These are phyloP conservation scores for Neria commutata DNA, from an alignment of 2,888 invertebrate genomes.

Conservation along the genomic window DNA sequence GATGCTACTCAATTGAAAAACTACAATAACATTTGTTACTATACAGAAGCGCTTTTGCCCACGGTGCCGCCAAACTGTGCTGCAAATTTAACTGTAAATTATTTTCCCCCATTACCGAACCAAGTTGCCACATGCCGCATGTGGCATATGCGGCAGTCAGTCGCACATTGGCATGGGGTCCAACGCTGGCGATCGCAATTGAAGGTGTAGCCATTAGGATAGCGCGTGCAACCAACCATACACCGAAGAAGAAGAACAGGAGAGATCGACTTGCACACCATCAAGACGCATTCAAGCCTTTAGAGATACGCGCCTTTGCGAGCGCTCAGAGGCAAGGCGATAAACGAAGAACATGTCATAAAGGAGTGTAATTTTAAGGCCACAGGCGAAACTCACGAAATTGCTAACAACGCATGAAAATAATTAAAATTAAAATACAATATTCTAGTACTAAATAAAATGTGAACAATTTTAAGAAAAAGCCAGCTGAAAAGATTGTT, in stretches of 20 bases:
- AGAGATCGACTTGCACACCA: not conserved
- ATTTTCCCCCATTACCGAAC: not conserved
- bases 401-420: no score
- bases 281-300: slow-evolving; percentile 21
- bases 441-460: no score
- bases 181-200: slow-evolving; percentile 16
- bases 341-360: slow-evolving; percentile 25
- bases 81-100: no score
- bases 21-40: not conserved
- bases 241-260: no score
- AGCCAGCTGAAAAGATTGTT: no score
- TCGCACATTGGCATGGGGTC: no score
- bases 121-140: not conserved
- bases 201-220: slow-evolving; percentile 55
- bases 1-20: not conserved
- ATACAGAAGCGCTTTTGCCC: not conserved
- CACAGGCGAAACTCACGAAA: slow-evolving; percentile 15
- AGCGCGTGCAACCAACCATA: slow-evolving; percentile 42
- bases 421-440: no score
- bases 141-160: not conserved
- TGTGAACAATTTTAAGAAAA: no score
- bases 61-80: no score
- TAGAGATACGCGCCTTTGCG: slow-evolving; percentile 9
- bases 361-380: slow-evolving; percentile 27
- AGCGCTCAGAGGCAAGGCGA: not conserved